Conservation (phyloP, 2,797 vertebrate species). For the Leptodactylus fallax region DNA sequence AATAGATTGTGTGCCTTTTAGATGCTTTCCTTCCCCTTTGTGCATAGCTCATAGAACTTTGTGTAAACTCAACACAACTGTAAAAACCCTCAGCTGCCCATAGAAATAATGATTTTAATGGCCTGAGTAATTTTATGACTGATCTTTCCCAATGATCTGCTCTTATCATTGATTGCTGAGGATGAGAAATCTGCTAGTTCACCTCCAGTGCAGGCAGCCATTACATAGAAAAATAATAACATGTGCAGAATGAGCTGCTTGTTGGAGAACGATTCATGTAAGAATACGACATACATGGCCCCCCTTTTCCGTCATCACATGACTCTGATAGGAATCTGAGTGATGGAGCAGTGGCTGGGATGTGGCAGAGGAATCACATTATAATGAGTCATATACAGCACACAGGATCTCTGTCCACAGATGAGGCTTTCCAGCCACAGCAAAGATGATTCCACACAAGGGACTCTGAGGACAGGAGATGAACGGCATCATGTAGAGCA, state of each 20-base stretch:
- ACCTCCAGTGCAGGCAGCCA: background rate
- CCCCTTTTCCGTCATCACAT: background rate
- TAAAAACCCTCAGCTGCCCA: background rate
- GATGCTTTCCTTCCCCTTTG: background rate
- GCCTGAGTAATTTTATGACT: too few species aligned
- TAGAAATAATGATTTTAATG: background rate
- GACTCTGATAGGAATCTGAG: constrained; percentile 4
- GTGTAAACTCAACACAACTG: background rate
- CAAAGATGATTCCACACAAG: background rate
- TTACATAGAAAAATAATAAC: background rate
- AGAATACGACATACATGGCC: background rate
- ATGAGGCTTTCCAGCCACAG: background rate
- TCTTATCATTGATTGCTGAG: too few species aligned
- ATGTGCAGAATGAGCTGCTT: background rate
- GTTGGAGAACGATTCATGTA: background rate
- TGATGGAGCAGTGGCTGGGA: background rate
- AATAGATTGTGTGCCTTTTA: too few species aligned
- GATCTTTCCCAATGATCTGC: too few species aligned
- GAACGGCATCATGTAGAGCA: background rate
- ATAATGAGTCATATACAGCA: background rate
- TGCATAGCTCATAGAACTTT: too few species aligned
- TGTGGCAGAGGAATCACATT: constrained; percentile 17
- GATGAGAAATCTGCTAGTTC: background rate
- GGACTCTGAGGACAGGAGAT: background rate
- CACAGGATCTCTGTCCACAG: background rate